Conservation (phyloP, 2,797 vertebrate genomes). For the Gymnothorax reevesii region DNA sequence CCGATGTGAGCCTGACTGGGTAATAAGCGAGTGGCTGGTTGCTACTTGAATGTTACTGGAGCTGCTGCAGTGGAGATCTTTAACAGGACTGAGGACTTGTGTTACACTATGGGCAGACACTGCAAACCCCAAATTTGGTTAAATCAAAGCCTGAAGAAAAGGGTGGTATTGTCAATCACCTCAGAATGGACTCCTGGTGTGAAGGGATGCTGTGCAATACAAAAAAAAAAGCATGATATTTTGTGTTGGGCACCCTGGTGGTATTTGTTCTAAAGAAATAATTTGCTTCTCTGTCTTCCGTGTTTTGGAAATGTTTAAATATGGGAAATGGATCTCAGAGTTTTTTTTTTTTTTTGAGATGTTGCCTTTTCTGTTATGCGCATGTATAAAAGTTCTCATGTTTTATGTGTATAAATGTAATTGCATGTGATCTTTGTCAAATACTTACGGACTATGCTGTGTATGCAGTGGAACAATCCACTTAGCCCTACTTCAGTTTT, state of each 20-base stretch:
- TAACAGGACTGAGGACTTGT: not conserved
- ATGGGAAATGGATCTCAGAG: not conserved
- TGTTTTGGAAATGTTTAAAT: not conserved
- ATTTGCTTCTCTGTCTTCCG: not conserved
- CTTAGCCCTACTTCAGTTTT: not conserved
- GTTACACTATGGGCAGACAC: not conserved
- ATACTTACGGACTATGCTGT: no score
- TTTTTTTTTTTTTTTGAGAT: not conserved
- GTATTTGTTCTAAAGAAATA: not conserved
- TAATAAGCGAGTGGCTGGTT: not conserved
- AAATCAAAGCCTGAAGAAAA: not conserved
- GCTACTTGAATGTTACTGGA: not conserved
- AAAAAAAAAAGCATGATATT: not conserved
- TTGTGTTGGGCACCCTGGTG: not conserved
- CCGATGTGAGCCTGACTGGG: not conserved
- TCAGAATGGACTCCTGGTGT: not conserved
- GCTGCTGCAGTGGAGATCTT: not conserved
- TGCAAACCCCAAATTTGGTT: not conserved
- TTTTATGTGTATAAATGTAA: not conserved
- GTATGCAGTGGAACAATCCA: not conserved
- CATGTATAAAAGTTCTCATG: not conserved
- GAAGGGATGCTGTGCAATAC: not conserved
- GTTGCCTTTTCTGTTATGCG: not conserved
- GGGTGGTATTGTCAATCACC: not conserved
- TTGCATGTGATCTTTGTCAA: not conserved